Base-by-base conservation (phyloP, 1,140 invertebrate genomes). In the Drosophila grimshawi region DNA sequence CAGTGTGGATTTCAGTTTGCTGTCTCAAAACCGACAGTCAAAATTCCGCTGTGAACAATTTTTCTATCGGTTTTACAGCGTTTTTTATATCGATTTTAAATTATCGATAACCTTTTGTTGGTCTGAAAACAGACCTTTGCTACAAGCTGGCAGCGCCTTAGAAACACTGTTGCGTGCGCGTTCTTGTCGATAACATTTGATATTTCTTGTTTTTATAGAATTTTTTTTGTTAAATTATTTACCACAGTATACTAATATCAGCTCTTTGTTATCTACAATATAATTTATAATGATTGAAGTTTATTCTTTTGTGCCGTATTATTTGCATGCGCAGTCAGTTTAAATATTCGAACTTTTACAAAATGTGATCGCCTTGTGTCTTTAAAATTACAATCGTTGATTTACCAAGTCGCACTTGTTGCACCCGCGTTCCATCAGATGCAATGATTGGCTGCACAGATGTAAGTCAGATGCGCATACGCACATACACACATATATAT, bases 401-500 rank as follows among this genome's bases (percentile, higher is more conserved):
- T 55, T 59, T 11, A 37, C 29, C 29, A 63, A 30, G 37, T 39
- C 43, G 35, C 59, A 74, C 49, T 68, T 55, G 7, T 33, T 55
- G 7, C 30, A 27, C n/a, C 5, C 4, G 37, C n/a, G 27, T n/a
- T 62, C 6, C 7, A 46, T 29, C 19, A 10, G 41, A 33, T 52
- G 65, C 63, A 75, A 83, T 81, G 81, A 56, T 65, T 49, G 45
- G 67, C 8, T 63, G 6, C 48, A 77, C 73, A 73, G 10, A 66
- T 67, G 83, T 88, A 88, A 82, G 82, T 88, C 57, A 43, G 57
- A 45, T 49, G 83, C 83, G 83, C 82, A 86, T 41, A 67, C 79
- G 43, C 52, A 41, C 5, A 27, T 57, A 30, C 5, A 19, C 2
- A 43, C 43, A 32, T 39, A 37, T 11, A 37, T 37, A 74, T 48